Evolutionary conservation across 1,140 invertebrate species (phyloP), one percentile per base, ranked within the genome.

Genomic region (Dysdera silvatica): DNA sequence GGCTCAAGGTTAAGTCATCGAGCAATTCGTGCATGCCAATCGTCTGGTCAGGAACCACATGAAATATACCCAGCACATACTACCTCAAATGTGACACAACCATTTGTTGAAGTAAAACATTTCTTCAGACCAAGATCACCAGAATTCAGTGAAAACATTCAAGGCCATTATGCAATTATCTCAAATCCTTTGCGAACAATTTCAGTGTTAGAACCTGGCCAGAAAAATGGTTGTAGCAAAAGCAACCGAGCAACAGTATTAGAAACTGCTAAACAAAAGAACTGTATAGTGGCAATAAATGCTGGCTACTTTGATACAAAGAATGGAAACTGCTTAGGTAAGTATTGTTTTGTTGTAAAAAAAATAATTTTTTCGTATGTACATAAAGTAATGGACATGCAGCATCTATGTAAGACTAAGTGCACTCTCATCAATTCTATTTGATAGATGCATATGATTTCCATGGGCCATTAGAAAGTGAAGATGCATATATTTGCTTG

Each of bases 251-350:
- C 69, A 31, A 74, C 72, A 5, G 74, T 75, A 0, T 10, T 52
- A 24, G 67, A 72, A 28, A 70, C 70, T 33, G 69, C 71, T 0
- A 53, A 65, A 51, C 66, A 67, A 40, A 69, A 70, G 37, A 62
- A 71, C 0, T 78, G 76, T 66, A 8, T 74, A 12, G 63, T 74
- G 10, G 74, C 75, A 7, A 65, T 72, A 14, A 78, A 78, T 73
- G 76, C 73, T 60, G 76, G 76, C 51, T 76, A 75, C 65, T 78
- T 77, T 59, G 72, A 76, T 65, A 75, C 71, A 18, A 60, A 67
- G 3, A 68, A 63, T 60, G 74, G 73, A 53, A 58, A 67, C 4
- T 77, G 76, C 66, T 68, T 71, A 47, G 76, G 76, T 77, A 65
- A 66, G 64, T 64, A 24, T 23, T 43, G 26, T 29, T 43, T 40